Evolutionary conservation across 2,113 vertebrate species (phyloP).

Genomic region (Fulica atra): DNA sequence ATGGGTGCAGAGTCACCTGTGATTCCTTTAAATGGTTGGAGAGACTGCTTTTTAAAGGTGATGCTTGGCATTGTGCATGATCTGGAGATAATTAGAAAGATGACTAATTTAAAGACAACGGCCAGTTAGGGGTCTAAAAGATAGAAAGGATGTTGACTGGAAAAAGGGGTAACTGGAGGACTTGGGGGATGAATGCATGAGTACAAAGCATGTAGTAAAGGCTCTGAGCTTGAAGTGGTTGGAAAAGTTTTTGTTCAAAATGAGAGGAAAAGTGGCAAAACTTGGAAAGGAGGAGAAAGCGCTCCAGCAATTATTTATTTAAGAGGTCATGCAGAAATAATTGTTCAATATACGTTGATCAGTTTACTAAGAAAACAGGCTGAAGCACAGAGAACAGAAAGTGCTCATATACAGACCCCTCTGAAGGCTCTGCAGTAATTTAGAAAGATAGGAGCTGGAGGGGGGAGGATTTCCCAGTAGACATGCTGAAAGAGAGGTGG

Average conservation of each 20-base stretch:
- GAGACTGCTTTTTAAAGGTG: not conserved
- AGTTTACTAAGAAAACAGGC: not conserved
- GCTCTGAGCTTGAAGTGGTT: not conserved
- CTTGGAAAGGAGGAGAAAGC: not conserved
- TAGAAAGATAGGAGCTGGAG: not conserved
- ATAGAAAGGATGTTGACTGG: not conserved
- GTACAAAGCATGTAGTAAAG: not conserved
- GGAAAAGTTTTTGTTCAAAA: not conserved
- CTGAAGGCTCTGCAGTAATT: not conserved
- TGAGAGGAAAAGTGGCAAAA: not conserved
- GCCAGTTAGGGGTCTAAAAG: not conserved
- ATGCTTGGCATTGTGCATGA: not conserved
- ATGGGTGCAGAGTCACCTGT: not conserved
- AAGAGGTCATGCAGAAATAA: not conserved
- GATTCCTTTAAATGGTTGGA: not conserved
- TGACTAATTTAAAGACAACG: not conserved
- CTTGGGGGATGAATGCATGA: not conserved
- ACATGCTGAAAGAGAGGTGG: not conserved
- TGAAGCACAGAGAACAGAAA: not conserved
- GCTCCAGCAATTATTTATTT: not conserved
- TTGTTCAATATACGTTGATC: not conserved
- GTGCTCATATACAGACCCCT: not conserved
- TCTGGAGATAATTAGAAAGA: not conserved
- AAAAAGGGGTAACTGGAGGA: not conserved
- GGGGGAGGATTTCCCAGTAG: not conserved